Base-by-base conservation (phyloP, 2,113 vertebrate genomes). In the Symphodus melops region DNA sequence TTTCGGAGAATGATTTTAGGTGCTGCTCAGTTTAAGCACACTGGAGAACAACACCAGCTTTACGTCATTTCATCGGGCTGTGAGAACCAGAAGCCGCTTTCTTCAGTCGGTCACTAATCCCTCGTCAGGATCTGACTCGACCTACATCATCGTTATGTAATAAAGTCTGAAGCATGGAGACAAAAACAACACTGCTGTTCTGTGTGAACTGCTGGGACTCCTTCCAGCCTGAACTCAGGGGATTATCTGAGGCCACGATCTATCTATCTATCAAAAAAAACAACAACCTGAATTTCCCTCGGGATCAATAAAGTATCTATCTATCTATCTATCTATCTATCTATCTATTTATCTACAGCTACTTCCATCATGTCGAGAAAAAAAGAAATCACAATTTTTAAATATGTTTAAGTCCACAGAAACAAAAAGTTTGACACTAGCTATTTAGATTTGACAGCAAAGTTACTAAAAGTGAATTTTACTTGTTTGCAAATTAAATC, bases 91-190 rank as follows among this genome's bases (percentile, higher is more conserved):
- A 62, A 41, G 9, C 58, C 44, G n/a, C 72, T 14, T 51, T 48
- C 41, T 44, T 14, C 25, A 72, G 37, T 36, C 25, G 7, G 21
- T 37, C 63, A 7, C 49, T 68, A 73, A 83, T 84, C 79, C 79
- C 70, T 76, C 57, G 59, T 75, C 72, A 66, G 16, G 58, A 71
- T 21, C 63, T 59, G 79, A 63, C 55, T 65, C 0, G 36, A 75
- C 66, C 65, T 51, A 65, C 60, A 68, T 51, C 48, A 51, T 55
- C 9, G 20, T 79, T 84, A 76, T 39, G 59, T 71, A 81, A 86
- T 2, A 28, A 8, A 46, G 41, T 64, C 21, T 8, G 46, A 2
- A 21, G 57, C 68, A 51, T 19, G 1, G n/a, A 23, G 3, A 57
- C 64, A 39, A 44, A 9, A 2, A 39, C 28, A 51, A 55, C 57